Base-by-base conservation (phyloP, 2,888 invertebrate species). In the Lingula anatina region DNA sequence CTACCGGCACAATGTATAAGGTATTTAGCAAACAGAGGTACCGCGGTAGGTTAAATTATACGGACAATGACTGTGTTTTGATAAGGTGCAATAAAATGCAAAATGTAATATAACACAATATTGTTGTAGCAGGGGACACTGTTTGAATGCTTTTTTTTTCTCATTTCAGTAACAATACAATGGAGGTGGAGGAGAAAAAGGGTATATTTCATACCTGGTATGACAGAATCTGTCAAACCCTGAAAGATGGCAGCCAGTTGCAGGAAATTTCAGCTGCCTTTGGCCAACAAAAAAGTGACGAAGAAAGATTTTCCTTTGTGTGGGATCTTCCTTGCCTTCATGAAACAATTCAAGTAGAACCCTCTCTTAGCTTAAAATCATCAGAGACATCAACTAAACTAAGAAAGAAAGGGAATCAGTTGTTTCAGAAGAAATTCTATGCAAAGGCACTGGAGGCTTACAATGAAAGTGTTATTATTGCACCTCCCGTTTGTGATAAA, bases 361-460 rank as follows among this genome's bases (percentile, higher is more conserved):
- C 57, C 25, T 55, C 28, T 43, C 61, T 54, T 44, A 59, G 59
- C 43, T 50, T 44, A 3, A 76, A 77, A 53, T 60, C 64, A 40
- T 56, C 62, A 3, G 60, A 62, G 39, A 61, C 68, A 36, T 70
- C 75, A 2, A 55, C 62, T 12, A 58, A 60, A 23, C 54, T 70
- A n/a, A 64, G 76, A 42, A 65, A 65, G 39, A 58, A 67, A 46
- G 76, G 77, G 7, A 76, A 75, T 50, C 59, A 58, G 23, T 46
- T 53, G 26, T 75, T 70, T 50, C 65, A 72, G 56, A 60, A 59
- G 38, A 62, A 64, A 39, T 50, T 63, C 23, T 65, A 66, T 48
- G 49, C 52, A 24, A 57, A 59, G 42, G 70, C 75, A 1, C 46
- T 73, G 4, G 48, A 57, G 5, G 49, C 53, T 23, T 75, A 73